Evolutionary conservation across 1,140 invertebrate genomes (phyloP).

Genomic region (Pseudomyrmex dendroicus): DNA sequence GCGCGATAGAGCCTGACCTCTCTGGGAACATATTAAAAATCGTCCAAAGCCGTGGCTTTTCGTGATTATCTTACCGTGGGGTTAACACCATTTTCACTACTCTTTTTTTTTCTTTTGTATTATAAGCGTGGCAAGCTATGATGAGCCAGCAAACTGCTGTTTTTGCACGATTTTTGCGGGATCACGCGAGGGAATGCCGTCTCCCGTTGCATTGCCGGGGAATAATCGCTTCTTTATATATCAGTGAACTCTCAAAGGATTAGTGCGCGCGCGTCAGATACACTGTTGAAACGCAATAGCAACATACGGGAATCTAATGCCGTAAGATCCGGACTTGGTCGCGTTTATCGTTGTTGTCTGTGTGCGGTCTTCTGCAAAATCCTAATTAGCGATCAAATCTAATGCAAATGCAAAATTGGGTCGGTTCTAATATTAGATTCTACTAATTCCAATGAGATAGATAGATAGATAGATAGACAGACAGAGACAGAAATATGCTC

Average conservation of each 20-base stretch:
- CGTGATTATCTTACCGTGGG: neutral
- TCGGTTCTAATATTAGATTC: conserved; percentile 30
- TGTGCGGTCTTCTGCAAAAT: conserved; percentile 6
- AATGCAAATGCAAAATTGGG: conserved; percentile 1
- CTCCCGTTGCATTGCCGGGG: neutral
- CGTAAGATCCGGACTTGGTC: neutral
- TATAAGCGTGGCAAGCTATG: neutral
- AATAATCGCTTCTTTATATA: conserved; percentile 1
- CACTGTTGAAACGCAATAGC: neutral
- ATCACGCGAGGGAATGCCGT: neutral
- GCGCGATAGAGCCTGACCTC: neutral
- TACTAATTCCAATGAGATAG: neutral
- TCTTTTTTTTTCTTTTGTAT: neutral
- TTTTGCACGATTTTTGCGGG: conserved; percentile 1
- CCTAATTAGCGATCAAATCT: neutral
- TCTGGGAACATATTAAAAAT: conserved; percentile 4
- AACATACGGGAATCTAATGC: neutral
- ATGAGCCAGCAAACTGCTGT: neutral
- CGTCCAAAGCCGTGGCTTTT: neutral
- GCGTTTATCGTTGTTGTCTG: neutral
- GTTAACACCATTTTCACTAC: neutral
- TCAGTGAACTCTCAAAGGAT: neutral
- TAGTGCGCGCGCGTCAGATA: conserved; percentile 83
- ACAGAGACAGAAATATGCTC: neutral
- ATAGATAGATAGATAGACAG: neutral